phyloP scores from a whole-genome alignment of 1,140 invertebrate species.

The Cylas formicarius region DNA sequence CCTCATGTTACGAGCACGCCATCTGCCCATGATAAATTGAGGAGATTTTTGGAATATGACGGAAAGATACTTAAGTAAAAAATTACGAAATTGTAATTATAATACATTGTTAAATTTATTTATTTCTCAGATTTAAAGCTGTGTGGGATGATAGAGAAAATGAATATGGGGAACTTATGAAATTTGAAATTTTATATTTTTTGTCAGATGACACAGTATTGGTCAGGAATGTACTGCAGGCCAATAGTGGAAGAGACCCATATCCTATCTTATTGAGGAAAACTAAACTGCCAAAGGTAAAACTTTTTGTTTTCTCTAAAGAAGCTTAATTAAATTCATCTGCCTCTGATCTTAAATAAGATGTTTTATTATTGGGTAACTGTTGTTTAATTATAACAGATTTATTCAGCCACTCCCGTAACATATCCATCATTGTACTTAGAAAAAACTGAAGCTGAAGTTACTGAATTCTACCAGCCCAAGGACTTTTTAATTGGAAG shows the following conservation, averaged over 20 bases:
- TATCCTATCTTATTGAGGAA: conserved; percentile 64
- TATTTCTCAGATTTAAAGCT: conserved; percentile 59
- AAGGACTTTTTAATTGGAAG: conserved; percentile 68
- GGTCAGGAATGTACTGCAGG: conserved; percentile 61
- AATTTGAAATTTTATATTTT: conserved; percentile 66
- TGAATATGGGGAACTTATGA: conserved; percentile 54
- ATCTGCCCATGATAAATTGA: conserved; percentile 47
- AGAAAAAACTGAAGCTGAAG: conserved; percentile 61
- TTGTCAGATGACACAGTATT: conserved; percentile 73
- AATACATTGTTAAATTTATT: conserved; percentile 2
- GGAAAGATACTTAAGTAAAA: conserved; percentile 63
- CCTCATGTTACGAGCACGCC: conserved; percentile 28
- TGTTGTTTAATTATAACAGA: conserved; percentile 38
- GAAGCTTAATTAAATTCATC: neutral
- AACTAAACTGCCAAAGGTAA: conserved; percentile 60
- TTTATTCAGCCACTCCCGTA: conserved; percentile 63
- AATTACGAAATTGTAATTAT: conserved; percentile 23
- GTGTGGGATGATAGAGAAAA: conserved; percentile 67
- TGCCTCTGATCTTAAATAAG: conserved; percentile 5
- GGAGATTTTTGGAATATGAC: conserved; percentile 63
- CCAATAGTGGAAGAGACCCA: conserved; percentile 66
- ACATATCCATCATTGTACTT: conserved; percentile 48
- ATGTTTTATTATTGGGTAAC: neutral
- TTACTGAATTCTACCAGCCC: conserved; percentile 65
- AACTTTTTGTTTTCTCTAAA: neutral